Evolutionary conservation across 2,888 invertebrate genomes (phyloP).

Genomic region (Gymnocheta viridis): DNA sequence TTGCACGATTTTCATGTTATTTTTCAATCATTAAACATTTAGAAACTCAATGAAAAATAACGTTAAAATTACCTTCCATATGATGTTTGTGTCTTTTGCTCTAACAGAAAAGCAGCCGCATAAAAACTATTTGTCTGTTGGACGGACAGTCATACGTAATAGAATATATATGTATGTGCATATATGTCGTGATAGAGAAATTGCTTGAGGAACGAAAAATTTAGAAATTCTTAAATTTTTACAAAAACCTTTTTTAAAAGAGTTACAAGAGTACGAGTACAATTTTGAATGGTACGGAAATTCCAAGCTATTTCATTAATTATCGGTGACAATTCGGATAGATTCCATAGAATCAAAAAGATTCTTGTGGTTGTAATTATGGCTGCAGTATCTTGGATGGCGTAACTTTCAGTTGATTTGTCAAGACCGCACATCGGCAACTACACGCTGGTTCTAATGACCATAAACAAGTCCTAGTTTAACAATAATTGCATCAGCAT

Average conservation of each 20-base stretch:
- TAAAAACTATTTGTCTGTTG: slow-evolving; percentile 38
- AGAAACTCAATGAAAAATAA: slow-evolving; percentile 55
- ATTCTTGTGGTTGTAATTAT: too few relatives aligned
- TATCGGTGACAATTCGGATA: not conserved
- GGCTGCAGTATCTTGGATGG: too few relatives aligned
- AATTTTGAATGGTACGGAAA: not conserved
- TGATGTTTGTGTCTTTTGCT: slow-evolving; percentile 9
- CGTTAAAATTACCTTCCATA: slow-evolving; percentile 43
- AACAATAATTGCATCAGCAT: too few relatives aligned
- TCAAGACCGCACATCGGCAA: too few relatives aligned
- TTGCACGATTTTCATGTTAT: slow-evolving; percentile 81
- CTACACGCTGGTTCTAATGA: too few relatives aligned
- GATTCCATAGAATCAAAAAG: too few relatives aligned
- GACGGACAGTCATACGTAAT: slow-evolving; percentile 63
- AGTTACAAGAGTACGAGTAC: not conserved
- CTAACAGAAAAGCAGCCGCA: slow-evolving; percentile 43
- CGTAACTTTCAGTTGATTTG: too few relatives aligned
- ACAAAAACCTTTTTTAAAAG: slow-evolving; percentile 19
- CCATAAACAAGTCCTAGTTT: too few relatives aligned
- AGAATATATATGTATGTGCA: too few relatives aligned
- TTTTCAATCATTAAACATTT: slow-evolving; percentile 73
- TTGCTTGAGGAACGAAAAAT: slow-evolving; percentile 68
- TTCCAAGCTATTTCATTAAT: not conserved
- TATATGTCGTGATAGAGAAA: slow-evolving; percentile 71
- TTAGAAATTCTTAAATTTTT: slow-evolving; percentile 20